A percentile compares a stretch with the other conserved stretches of the same genome.
Conservation (phyloP, 37 sponge, comb jelly and placozoan genomes). For the Hormiphora californensis region DNA sequence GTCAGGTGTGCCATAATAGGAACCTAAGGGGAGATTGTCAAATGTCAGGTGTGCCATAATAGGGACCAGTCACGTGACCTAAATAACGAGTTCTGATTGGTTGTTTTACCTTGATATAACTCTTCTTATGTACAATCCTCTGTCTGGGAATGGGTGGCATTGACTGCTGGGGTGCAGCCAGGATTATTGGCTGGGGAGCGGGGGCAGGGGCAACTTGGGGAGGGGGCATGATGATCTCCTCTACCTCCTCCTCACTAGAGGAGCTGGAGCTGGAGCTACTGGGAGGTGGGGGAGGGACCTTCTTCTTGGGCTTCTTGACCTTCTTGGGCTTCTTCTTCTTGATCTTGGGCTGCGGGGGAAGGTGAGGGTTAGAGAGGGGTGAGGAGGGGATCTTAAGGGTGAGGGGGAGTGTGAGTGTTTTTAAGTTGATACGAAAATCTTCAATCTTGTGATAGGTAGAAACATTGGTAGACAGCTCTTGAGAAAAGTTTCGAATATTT, state of each 20-base stretch:
- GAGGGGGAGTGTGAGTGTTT: no score
- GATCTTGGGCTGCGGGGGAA: background rate
- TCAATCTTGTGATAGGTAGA: no score
- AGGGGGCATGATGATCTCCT: background rate
- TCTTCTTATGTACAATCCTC: background rate
- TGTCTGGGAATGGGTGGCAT: slow-evolving; percentile 7
- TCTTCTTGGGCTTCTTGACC: background rate
- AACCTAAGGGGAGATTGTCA: no score
- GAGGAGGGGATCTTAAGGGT: no score
- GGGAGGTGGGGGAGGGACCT: background rate
- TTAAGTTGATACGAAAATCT: no score
- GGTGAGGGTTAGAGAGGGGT: no score
- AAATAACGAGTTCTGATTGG: no score
- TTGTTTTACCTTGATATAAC: background rate
- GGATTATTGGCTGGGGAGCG: background rate
- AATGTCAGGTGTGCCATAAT: no score
- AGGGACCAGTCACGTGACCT: no score
- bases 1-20: no score
- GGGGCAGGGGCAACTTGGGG: background rate
- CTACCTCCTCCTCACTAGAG: slow-evolving; percentile 8
- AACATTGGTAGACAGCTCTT: no score
- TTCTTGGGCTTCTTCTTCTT: slow-evolving; percentile 34
- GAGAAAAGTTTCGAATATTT: no score
- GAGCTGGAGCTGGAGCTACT: background rate
- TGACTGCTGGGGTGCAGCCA: background rate